A percentile compares a stretch with the other conserved stretches of the same genome.
phyloP scores from a whole-genome alignment of 2,113 vertebrate species.

The Anarhynchus alexandrinus region DNA sequence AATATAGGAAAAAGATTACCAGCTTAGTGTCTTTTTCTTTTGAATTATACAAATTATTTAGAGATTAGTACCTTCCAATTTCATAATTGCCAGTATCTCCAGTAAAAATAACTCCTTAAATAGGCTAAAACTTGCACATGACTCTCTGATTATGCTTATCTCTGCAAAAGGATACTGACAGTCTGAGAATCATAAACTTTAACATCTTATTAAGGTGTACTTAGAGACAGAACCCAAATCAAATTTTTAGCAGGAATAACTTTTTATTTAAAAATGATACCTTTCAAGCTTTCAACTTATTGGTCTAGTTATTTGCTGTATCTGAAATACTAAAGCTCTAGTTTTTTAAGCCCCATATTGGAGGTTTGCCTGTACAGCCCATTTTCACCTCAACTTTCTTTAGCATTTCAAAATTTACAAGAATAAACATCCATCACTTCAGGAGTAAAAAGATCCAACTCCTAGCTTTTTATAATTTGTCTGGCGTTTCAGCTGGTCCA shows the following conservation, averaged over 20 bases:
- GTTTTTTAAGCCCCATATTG: not conserved
- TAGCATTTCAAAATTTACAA: not conserved
- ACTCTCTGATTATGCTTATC: slow-evolving; percentile 64
- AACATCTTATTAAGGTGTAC: not conserved
- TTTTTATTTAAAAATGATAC: not conserved
- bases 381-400: not conserved
- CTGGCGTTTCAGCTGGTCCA: not conserved
- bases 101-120: slow-evolving; percentile 65
- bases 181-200: not conserved
- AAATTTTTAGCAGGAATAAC: not conserved
- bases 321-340: not conserved
- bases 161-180: not conserved
- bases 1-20: slow-evolving; percentile 39
- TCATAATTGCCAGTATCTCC: slow-evolving; percentile 42
- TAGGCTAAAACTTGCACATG: slow-evolving; percentile 60
- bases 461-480: not conserved
- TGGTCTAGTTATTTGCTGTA: not conserved
- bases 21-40: slow-evolving; percentile 61
- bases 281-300: not conserved
- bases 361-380: not conserved
- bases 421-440: not conserved
- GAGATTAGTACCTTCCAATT: not conserved
- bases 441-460: not conserved
- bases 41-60: slow-evolving; percentile 45
- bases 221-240: not conserved